Percentiles rank a stretch among this genome's conserved stretches.
Evolutionary conservation across 2,888 invertebrate species (phyloP).

Genomic region (Tineola bisselliella): DNA sequence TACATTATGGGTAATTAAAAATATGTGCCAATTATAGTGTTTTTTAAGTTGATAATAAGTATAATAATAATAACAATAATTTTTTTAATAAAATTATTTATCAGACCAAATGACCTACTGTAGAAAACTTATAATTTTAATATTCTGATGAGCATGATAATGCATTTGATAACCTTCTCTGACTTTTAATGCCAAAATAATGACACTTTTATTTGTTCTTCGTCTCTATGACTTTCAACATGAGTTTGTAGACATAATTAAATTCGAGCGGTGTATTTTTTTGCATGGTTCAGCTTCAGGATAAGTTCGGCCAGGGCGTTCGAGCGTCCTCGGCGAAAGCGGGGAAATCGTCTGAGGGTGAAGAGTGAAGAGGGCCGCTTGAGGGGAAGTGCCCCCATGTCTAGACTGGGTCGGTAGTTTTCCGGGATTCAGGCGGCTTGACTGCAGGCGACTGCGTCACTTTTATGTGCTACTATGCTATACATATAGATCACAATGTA

Average conservation of each 20-base stretch:
- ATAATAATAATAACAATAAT: background rate
- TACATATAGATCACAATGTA: background rate
- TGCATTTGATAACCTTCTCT: constrained; percentile 4
- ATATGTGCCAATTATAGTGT: background rate
- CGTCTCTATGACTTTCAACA: background rate
- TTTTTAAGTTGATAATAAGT: background rate
- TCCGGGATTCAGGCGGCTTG: constrained; percentile 63
- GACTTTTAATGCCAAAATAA: constrained; percentile 4
- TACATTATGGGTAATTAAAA: background rate
- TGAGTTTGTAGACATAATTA: background rate
- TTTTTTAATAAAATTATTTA: background rate
- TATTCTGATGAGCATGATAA: background rate
- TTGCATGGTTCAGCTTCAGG: background rate
- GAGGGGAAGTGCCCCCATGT: constrained; percentile 64
- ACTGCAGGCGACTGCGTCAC: constrained; percentile 54
- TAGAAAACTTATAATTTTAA: background rate
- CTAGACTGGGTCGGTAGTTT: constrained; percentile 71
- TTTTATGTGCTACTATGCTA: constrained; percentile 27
- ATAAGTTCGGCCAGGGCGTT: constrained; percentile 9
- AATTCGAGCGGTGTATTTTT: background rate
- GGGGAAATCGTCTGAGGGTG: constrained; percentile 21
- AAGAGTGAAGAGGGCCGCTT: constrained; percentile 26
- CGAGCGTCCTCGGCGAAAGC: constrained; percentile 31
- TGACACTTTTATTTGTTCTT: background rate
- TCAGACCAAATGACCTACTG: constrained; percentile 10